Conservation (phyloP, 1,140 invertebrate species). For the Rhopalosiphum padi region DNA sequence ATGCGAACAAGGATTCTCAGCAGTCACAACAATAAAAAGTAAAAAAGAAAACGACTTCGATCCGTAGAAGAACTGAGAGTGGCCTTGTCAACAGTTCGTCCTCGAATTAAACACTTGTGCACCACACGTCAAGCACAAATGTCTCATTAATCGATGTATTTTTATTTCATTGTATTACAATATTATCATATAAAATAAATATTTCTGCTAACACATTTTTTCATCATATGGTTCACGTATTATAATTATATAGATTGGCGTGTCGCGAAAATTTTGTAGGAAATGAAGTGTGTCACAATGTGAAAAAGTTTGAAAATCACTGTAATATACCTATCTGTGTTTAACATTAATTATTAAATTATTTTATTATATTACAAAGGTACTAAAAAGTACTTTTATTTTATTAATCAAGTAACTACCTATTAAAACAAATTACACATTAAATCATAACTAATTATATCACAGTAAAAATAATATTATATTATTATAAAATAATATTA, state of each 20-base stretch:
- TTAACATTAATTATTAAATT: too few relatives aligned
- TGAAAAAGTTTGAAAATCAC: background rate
- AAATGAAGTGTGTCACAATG: background rate
- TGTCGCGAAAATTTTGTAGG: background rate
- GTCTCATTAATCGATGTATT: background rate
- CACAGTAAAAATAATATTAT: too few relatives aligned
- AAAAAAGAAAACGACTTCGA: slow-evolving; percentile 16
- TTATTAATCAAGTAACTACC: too few relatives aligned
- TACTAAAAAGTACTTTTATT: too few relatives aligned
- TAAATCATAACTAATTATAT: too few relatives aligned
- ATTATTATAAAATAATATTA: too few relatives aligned
- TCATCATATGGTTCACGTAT: background rate
- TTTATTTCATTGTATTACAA: background rate
- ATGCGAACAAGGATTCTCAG: slow-evolving; percentile 2
- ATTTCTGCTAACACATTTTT: slow-evolving; percentile 10
- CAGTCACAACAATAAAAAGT: background rate
- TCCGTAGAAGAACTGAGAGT: background rate
- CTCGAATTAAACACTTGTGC: background rate
- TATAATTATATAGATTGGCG: background rate
- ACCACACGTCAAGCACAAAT: slow-evolving; percentile 14
- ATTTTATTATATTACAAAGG: too few relatives aligned
- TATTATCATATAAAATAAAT: background rate
- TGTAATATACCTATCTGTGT: background rate
- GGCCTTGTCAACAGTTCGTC: background rate
- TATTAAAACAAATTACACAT: too few relatives aligned